Percentiles rank a stretch among this genome's conserved stretches.
Evolutionary conservation across 35 echinoderm and acorn worm genomes (phyloP).

Genomic region (Ophioderma brevispina): DNA sequence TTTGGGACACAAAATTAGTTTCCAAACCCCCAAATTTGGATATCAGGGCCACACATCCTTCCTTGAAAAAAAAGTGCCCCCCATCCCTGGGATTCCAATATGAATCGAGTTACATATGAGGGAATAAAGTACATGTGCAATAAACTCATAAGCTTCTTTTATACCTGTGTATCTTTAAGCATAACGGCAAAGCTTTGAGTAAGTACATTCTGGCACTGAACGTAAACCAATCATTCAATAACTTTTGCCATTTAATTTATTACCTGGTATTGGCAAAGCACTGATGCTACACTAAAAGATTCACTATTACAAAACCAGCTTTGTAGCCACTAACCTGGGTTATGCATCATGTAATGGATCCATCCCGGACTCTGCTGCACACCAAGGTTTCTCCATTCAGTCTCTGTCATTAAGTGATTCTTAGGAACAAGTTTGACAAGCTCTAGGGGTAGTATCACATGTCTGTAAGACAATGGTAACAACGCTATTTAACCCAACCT

Average conservation of each 20-base stretch:
- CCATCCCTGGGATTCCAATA: too few relatives aligned
- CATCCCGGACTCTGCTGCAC: conserved; percentile 87
- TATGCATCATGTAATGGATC: conserved; percentile 84
- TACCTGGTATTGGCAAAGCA: not conserved
- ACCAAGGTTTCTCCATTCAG: conserved; percentile 91
- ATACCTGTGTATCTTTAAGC: too few relatives aligned
- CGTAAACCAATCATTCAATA: not conserved
- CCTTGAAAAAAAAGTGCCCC: too few relatives aligned
- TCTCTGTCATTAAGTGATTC: conserved; percentile 82
- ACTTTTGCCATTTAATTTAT: too few relatives aligned
- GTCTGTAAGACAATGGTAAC: conserved; percentile 26
- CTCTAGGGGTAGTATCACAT: conserved; percentile 68
- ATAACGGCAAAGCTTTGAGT: not conserved
- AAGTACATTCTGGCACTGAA: not conserved
- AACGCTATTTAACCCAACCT: not conserved
- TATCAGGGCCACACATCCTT: too few relatives aligned
- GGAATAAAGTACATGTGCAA: too few relatives aligned
- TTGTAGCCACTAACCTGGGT: conserved; percentile 55
- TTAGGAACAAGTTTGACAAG: conserved; percentile 72
- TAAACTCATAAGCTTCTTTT: too few relatives aligned
- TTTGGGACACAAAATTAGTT: too few relatives aligned
- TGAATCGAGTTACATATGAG: too few relatives aligned
- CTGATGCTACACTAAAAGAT: not conserved
- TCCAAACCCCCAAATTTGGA: too few relatives aligned
- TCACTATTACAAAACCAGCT: not conserved